These are phyloP conservation scores for Brachionus paranguensis DNA, from an alignment of 1,140 invertebrate genomes.

Conservation along the genomic window DNA sequence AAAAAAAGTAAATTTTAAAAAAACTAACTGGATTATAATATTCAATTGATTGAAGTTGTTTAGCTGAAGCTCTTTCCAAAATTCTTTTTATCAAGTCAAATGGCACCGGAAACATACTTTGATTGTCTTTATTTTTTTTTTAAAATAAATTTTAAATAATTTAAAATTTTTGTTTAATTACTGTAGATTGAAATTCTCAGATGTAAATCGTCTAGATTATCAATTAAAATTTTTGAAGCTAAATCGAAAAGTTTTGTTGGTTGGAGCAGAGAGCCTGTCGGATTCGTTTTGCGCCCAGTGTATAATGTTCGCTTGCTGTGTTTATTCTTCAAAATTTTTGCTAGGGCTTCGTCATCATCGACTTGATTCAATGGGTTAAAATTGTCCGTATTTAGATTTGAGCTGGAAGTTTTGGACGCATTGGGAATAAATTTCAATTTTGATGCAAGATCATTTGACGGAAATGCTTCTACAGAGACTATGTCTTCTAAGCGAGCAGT, in stretches of 20 bases:
- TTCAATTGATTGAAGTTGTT: conserved; percentile 24
- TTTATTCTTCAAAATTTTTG: conserved; percentile 21
- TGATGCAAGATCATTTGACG: neutral
- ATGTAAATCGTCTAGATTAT: conserved; percentile 9
- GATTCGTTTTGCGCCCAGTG: conserved; percentile 10
- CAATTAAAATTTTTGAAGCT: neutral
- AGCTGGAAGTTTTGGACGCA: neutral
- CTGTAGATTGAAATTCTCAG: neutral
- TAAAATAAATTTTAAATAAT: neutral
- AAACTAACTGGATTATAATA: conserved; percentile 21
- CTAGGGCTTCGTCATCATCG: neutral
- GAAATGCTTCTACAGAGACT: neutral
- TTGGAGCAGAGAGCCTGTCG: neutral
- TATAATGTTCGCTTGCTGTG: conserved; percentile 23
- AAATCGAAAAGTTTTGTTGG: conserved; percentile 10
- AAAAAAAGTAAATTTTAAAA: neutral
- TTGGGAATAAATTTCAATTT: neutral
- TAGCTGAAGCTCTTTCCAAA: conserved; percentile 13
- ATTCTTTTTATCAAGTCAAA: conserved; percentile 3
- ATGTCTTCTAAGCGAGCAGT: conserved; percentile 18
- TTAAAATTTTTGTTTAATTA: neutral
- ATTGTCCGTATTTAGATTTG: neutral
- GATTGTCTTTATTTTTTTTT: neutral
- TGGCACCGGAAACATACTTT: conserved; percentile 12
- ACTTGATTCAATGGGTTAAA: neutral